These are phyloP conservation scores for Erebia aethiops DNA, from an alignment of 2,888 invertebrate genomes.

Conservation along the genomic window DNA sequence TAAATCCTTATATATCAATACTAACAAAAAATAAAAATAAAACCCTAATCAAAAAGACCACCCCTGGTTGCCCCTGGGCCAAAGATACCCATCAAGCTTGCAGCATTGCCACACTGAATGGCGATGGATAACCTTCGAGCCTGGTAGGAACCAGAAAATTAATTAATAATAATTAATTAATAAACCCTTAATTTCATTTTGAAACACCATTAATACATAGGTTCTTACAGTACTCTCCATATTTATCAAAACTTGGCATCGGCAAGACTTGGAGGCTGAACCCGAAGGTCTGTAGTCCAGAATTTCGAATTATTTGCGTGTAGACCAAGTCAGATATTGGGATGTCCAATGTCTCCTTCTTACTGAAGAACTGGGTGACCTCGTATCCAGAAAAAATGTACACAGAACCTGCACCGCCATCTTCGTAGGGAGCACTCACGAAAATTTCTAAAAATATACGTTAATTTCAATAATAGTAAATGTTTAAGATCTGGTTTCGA, in stretches of 20 bases:
- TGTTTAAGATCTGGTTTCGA: no score
- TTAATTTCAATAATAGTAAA: not conserved
- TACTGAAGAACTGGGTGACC: constrained; percentile 36
- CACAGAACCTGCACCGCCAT: constrained; percentile 52
- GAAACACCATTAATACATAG: not conserved
- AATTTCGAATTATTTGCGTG: constrained; percentile 52
- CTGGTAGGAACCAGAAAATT: no score
- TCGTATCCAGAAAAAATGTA: constrained; percentile 64
- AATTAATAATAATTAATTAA: no score
- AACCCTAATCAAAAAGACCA: no score
- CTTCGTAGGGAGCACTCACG: constrained; percentile 65
- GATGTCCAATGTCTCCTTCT: no score
- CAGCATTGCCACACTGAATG: no score
- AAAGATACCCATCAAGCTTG: no score
- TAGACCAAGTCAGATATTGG: constrained; percentile 46
- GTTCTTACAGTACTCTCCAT: constrained; percentile 58
- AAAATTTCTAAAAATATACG: constrained; percentile 58
- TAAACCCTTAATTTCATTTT: no score
- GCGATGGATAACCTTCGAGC: no score
- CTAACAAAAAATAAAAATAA: no score
- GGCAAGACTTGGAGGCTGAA: constrained; percentile 55
- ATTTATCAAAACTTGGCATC: constrained; percentile 53
- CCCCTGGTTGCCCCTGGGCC: no score
- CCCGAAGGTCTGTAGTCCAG: constrained; percentile 49
- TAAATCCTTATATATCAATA: no score